Percentiles rank a stretch among this genome's conserved stretches.
Evolutionary conservation across 2,797 vertebrate genomes (phyloP).

Genomic region (Leptodactylus fallax): DNA sequence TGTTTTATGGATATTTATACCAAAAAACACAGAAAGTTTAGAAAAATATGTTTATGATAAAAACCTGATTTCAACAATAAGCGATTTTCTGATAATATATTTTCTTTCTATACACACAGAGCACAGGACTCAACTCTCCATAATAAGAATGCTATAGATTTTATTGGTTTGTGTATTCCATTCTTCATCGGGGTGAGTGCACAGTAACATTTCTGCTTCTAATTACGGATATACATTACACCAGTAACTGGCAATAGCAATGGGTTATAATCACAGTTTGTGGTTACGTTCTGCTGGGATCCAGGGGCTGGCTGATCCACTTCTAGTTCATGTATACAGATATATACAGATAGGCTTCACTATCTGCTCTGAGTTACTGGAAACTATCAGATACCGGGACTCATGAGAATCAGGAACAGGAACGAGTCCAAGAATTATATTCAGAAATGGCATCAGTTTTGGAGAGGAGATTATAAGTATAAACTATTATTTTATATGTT

Average conservation of each 20-base stretch:
- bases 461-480: background rate
- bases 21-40: background rate
- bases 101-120: too few relatives aligned
- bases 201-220: background rate
- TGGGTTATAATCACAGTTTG: background rate
- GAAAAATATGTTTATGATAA: too few relatives aligned
- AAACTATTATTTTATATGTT: background rate
- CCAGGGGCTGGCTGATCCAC: background rate
- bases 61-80: too few relatives aligned
- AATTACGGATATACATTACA: conserved; percentile 2
- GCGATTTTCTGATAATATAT: too few relatives aligned
- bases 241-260: background rate
- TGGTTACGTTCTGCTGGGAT: background rate
- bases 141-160: too few relatives aligned
- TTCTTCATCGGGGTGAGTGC: background rate
- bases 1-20: background rate
- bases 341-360: background rate
- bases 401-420: background rate
- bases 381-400: background rate
- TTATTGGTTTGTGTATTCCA: background rate
- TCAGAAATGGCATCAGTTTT: background rate
- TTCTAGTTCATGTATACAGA: conserved; percentile 2
- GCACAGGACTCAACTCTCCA: too few relatives aligned
- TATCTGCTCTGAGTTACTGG: background rate
- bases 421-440: background rate